Conservation (phyloP, 2,797 vertebrate genomes). For the Cyprinella venusta region DNA sequence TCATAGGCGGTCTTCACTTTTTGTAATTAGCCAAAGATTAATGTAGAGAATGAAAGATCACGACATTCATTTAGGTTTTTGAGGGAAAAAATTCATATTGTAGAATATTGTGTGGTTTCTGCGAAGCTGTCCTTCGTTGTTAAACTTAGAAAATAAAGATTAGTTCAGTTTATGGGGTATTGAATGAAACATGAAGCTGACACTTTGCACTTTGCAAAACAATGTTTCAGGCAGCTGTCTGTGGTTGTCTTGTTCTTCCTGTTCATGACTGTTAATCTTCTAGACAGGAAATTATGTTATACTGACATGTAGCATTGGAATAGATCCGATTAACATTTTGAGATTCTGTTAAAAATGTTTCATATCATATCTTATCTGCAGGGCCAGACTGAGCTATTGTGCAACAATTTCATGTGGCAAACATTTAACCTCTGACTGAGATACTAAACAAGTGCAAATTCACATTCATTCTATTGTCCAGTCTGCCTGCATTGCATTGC, state of each 20-base stretch:
- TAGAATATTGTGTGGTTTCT: background rate
- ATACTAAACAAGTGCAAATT: conserved; percentile 6
- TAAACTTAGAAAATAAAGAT: background rate
- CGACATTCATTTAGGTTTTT: background rate
- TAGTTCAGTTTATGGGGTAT: background rate
- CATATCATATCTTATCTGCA: background rate
- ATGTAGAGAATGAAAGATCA: background rate
- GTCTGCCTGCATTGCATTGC: background rate
- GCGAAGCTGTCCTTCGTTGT: background rate
- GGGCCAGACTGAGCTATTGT: background rate
- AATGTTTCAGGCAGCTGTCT: background rate
- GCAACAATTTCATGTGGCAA: background rate
- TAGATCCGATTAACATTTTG: background rate
- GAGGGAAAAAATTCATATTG: no score
- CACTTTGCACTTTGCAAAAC: background rate
- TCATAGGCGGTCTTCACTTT: background rate
- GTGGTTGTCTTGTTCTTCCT: background rate
- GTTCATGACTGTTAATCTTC: background rate
- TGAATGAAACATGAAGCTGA: background rate
- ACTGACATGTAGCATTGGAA: background rate
- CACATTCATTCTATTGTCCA: background rate
- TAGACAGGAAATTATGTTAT: background rate
- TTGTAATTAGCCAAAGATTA: background rate
- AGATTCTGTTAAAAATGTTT: background rate
- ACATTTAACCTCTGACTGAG: background rate